Conservation (phyloP, 2,888 invertebrate species). For the Cheilosia pagana region DNA sequence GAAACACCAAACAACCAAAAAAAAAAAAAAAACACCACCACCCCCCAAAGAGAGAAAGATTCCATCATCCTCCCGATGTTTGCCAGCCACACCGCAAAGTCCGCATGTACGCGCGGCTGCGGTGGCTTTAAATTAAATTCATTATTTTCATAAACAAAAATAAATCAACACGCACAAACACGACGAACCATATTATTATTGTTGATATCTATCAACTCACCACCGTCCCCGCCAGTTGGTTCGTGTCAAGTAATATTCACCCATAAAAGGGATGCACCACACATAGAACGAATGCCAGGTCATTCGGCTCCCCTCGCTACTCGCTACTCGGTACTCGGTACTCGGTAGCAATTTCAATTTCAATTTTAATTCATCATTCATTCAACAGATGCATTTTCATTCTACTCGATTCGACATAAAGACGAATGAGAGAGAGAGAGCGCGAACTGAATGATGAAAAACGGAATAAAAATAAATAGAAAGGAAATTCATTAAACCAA, state of each 20-base stretch:
- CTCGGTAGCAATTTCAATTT: conserved; percentile 52
- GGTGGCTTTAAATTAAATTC: conserved; percentile 40
- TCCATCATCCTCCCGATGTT: conserved; percentile 28
- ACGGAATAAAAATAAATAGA: conserved; percentile 66
- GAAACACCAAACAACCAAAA: background rate
- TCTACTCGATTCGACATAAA: background rate
- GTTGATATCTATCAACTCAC: too few species aligned
- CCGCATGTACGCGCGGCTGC: conserved; percentile 7
- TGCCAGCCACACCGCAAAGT: conserved; percentile 6
- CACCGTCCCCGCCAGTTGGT: background rate
- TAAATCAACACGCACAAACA: conserved; percentile 38
- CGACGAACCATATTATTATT: conserved; percentile 20
- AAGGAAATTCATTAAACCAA: conserved; percentile 72
- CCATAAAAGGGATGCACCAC: conserved; percentile 40
- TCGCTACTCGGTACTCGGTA: background rate
- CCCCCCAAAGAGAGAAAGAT: conserved; percentile 1
- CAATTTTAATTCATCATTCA: conserved; percentile 67
- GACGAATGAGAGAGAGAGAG: conserved; percentile 13
- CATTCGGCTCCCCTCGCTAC: background rate
- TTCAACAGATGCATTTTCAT: conserved; percentile 54
- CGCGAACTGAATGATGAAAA: conserved; percentile 35
- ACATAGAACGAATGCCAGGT: conserved; percentile 5
- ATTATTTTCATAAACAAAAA: conserved; percentile 48
- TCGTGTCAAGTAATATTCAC: conserved; percentile 34
- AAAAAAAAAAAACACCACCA: conserved; percentile 18